Conservation (phyloP, 30 jellyfish, hydroid and myxozoan genomes). For the Phacellophora camtschatica region DNA sequence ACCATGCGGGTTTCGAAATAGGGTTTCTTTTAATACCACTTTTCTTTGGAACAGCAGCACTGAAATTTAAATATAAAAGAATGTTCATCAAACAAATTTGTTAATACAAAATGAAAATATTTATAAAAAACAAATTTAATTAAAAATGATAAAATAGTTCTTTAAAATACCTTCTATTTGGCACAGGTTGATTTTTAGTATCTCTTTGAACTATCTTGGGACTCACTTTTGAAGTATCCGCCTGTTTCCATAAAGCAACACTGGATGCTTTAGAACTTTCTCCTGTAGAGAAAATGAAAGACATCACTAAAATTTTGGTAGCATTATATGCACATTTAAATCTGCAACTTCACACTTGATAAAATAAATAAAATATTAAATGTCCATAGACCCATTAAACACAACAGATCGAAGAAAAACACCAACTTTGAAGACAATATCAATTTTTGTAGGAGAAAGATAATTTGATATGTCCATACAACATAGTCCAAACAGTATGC, state of each 20-base stretch:
- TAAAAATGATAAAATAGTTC: too few relatives aligned
- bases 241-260: not conserved
- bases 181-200: not conserved
- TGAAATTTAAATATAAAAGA: too few relatives aligned
- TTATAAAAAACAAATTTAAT: not conserved
- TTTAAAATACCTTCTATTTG: not conserved
- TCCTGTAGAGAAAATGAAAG: not conserved
- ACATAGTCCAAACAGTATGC: too few relatives aligned
- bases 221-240: not conserved
- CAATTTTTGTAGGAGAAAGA: too few relatives aligned
- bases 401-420: too few relatives aligned
- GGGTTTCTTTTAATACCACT: not conserved
- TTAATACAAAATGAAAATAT: not conserved
- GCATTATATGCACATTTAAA: too few relatives aligned
- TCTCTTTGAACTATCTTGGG: not conserved
- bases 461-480: too few relatives aligned
- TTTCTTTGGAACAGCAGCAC: not conserved
- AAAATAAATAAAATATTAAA: too few relatives aligned
- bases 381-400: too few relatives aligned
- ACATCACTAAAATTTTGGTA: too few relatives aligned
- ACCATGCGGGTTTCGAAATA: slow-evolving; percentile 47
- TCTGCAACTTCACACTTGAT: too few relatives aligned
- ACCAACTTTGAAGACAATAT: too few relatives aligned
- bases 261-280: not conserved
- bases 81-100: not conserved